Evolutionary conservation across 2,797 vertebrate genomes (phyloP).

Genomic region (Babyrousa celebensis): DNA sequence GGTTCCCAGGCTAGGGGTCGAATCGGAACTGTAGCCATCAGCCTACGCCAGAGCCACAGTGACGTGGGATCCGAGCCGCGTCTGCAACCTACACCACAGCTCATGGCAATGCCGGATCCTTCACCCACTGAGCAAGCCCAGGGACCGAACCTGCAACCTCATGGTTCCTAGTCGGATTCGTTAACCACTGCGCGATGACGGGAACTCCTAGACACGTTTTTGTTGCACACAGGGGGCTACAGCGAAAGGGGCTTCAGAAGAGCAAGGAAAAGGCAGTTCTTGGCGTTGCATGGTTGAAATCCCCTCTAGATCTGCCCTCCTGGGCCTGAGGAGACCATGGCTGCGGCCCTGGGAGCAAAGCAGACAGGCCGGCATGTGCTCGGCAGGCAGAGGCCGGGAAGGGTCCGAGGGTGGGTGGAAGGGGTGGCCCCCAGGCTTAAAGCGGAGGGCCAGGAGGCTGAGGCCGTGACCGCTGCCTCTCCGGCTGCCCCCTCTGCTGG

Average conservation of each 20-base stretch:
- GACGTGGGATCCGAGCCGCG: too few relatives aligned
- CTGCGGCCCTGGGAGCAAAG: fast-evolving
- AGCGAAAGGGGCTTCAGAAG: background rate
- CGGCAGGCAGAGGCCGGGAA: fast-evolving
- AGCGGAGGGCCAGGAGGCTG: background rate
- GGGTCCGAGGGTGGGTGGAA: fast-evolving
- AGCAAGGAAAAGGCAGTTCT: background rate
- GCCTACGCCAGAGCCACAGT: too few relatives aligned
- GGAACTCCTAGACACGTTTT: too few relatives aligned
- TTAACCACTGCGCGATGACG: too few relatives aligned
- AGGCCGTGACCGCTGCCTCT: fast-evolving
- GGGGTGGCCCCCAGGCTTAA: background rate
- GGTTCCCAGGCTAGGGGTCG: too few relatives aligned
- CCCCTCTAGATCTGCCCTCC: fast-evolving
- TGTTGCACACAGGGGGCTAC: too few relatives aligned
- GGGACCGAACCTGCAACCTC: too few relatives aligned
- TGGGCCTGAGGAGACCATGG: background rate
- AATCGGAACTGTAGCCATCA: too few relatives aligned
- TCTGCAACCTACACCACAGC: too few relatives aligned
- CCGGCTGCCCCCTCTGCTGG: background rate
- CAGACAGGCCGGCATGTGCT: fast-evolving
- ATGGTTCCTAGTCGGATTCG: too few relatives aligned
- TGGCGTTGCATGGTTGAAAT: background rate
- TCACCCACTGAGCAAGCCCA: too few relatives aligned
- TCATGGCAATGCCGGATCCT: too few relatives aligned